These are phyloP conservation scores for Erebia aethiops DNA, from an alignment of 2,888 invertebrate genomes.

Conservation along the genomic window DNA sequence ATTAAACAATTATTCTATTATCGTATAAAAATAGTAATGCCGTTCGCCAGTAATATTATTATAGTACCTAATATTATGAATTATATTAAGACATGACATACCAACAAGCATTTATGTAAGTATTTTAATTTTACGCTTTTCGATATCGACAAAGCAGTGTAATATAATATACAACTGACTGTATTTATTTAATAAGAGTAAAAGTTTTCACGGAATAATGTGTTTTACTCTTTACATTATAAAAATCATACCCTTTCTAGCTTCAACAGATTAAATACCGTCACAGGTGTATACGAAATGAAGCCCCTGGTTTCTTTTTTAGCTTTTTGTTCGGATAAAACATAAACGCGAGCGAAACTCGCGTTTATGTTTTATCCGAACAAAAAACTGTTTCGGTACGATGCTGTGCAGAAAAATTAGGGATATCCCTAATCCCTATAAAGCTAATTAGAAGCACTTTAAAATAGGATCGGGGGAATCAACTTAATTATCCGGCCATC, in stretches of 20 bases:
- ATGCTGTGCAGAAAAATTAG: too few relatives aligned
- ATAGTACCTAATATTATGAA: constrained; percentile 35
- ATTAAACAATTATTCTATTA: background rate
- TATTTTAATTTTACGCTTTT: constrained; percentile 53
- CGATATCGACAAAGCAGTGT: constrained; percentile 50
- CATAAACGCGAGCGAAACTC: too few relatives aligned
- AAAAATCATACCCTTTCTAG: background rate
- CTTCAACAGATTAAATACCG: too few relatives aligned
- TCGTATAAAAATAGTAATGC: constrained; percentile 50
- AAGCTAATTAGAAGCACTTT: too few relatives aligned
- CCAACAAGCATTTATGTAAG: constrained; percentile 68
- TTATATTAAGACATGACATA: constrained; percentile 60
- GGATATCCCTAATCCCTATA: too few relatives aligned
- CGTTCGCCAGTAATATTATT: constrained; percentile 43
- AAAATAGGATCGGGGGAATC: too few relatives aligned
- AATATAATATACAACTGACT: constrained; percentile 60
- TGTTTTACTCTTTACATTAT: constrained; percentile 27
- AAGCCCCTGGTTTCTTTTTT: too few relatives aligned
- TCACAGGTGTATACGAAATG: too few relatives aligned
- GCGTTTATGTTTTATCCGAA: too few relatives aligned
- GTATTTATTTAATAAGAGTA: constrained; percentile 70
- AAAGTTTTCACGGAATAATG: constrained; percentile 67
- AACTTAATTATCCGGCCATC: too few relatives aligned
- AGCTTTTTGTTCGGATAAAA: too few relatives aligned
- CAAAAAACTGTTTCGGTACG: too few relatives aligned